Percentiles rank a stretch among this genome's conserved stretches.
Evolutionary conservation across 2,113 vertebrate genomes (phyloP).

Genomic region (Columbina picui): DNA sequence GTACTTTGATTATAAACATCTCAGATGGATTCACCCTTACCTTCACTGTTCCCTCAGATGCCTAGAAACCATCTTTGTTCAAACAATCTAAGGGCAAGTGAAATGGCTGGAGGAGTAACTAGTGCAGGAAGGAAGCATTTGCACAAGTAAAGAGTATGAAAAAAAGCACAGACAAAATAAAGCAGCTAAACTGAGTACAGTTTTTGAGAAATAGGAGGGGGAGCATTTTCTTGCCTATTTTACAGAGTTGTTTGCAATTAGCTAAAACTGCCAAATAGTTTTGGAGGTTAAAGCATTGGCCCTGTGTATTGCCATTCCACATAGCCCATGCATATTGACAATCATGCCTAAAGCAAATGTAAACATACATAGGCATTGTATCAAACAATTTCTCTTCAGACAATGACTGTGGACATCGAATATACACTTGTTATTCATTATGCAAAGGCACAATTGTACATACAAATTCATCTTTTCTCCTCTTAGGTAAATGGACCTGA

Average conservation of each 20-base stretch:
- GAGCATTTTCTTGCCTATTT: not conserved
- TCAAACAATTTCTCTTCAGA: not conserved
- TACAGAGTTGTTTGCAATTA: not conserved
- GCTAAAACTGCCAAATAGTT: not conserved
- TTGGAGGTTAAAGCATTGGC: not conserved
- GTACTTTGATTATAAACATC: not conserved
- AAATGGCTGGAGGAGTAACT: not conserved
- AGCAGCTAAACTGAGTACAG: not conserved
- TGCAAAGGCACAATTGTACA: not conserved
- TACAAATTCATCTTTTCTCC: not conserved
- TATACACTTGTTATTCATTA: not conserved
- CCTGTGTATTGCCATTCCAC: not conserved
- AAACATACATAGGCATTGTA: not conserved
- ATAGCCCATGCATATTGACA: fast-evolving
- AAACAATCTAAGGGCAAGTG: not conserved
- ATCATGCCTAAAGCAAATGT: not conserved
- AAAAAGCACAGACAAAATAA: not conserved
- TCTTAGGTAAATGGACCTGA: not conserved
- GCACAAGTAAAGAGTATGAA: not conserved
- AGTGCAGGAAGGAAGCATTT: not conserved
- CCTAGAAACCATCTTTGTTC: not conserved
- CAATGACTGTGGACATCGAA: not conserved
- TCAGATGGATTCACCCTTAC: not conserved
- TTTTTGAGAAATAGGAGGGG: not conserved
- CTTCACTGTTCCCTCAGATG: not conserved